These are phyloP conservation scores for Shinisaurus crocodilurus DNA, from an alignment of 2,113 vertebrate species.

Conservation along the genomic window DNA sequence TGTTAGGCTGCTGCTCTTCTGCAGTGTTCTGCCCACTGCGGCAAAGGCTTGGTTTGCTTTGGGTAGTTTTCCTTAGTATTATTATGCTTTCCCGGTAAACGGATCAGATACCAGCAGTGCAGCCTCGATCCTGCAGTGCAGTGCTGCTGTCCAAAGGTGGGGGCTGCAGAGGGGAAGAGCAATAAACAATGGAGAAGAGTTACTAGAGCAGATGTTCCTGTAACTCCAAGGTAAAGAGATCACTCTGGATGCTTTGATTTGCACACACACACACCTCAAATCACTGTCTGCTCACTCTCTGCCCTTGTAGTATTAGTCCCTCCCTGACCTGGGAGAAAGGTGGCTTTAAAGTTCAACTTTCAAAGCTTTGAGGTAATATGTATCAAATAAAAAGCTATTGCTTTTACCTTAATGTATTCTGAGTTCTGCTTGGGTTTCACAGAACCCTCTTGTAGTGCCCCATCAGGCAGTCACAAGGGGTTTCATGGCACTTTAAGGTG, in stretches of 20 bases:
- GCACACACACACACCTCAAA: too few species aligned
- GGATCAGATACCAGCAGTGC: neutral
- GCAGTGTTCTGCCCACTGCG: slow-evolving; percentile 13
- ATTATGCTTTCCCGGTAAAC: neutral
- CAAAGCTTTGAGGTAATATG: neutral
- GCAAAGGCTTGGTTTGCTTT: neutral
- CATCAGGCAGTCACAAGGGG: neutral
- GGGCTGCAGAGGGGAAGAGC: neutral
- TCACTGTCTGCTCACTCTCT: too few species aligned
- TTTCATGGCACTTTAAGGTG: neutral
- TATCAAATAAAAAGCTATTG: neutral
- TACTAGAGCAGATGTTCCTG: neutral
- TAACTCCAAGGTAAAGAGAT: neutral
- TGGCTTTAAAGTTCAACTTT: neutral
- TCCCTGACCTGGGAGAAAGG: neutral
- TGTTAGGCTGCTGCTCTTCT: slow-evolving; percentile 13
- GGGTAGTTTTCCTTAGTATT: neutral
- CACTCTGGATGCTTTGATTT: neutral
- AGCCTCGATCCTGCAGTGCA: neutral
- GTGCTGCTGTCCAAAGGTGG: too few species aligned
- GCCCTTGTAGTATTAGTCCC: neutral
- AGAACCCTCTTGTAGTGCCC: neutral
- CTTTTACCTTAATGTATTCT: neutral
- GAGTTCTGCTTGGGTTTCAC: too few species aligned
- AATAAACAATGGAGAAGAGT: neutral